Percentiles rank a stretch among this genome's conserved stretches.
Evolutionary conservation across 2,888 invertebrate genomes (phyloP).

Genomic region (Drosophila formosana): DNA sequence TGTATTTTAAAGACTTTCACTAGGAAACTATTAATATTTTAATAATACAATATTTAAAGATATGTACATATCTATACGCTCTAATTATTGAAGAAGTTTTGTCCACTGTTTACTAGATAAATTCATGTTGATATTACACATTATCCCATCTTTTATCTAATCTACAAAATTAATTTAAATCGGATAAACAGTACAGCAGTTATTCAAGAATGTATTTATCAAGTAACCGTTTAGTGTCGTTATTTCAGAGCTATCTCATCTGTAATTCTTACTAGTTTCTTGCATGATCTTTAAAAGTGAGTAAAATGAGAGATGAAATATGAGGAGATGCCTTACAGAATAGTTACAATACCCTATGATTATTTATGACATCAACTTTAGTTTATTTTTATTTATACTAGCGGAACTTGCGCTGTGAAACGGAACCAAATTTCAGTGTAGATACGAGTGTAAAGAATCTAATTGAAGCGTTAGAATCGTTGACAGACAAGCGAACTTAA

Average conservation of each 20-base stretch:
- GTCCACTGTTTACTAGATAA: background rate
- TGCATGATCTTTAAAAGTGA: background rate
- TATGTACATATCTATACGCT: background rate
- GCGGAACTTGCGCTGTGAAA: conserved; percentile 1
- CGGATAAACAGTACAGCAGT: background rate
- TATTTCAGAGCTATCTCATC: background rate
- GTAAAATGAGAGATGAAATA: background rate
- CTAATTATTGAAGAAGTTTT: no score
- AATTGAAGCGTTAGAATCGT: conserved; percentile 15
- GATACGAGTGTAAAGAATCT: background rate
- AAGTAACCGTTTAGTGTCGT: background rate
- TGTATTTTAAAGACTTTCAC: conserved; percentile 4
- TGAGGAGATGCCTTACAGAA: conserved; percentile 4
- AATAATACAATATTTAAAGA: background rate
- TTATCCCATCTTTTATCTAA: background rate
- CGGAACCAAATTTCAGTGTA: conserved; percentile 22
- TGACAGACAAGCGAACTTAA: conserved; percentile 1
- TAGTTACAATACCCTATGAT: conserved; percentile 1
- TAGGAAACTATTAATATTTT: background rate
- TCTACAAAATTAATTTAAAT: background rate
- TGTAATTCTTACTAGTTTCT: background rate
- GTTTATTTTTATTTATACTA: conserved; percentile 1
- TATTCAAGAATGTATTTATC: background rate
- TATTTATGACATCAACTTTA: conserved; percentile 21
- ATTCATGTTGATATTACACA: background rate